Evolutionary conservation across 1,140 invertebrate genomes (phyloP).

Genomic region (Schmidtea mediterranea): DNA sequence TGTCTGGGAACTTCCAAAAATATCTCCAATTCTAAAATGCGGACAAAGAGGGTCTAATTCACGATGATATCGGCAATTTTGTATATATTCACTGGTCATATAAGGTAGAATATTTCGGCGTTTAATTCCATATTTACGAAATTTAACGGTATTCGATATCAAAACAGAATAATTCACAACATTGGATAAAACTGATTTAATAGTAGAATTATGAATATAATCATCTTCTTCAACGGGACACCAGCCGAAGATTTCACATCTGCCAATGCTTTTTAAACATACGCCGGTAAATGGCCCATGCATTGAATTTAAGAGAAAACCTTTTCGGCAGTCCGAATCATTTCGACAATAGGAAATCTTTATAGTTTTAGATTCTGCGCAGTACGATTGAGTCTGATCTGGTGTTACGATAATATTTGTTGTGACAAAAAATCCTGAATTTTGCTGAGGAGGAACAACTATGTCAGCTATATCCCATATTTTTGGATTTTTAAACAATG

Average conservation of each 20-base stretch:
- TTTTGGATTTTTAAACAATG: too few relatives aligned
- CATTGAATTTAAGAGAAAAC: constrained; percentile 6
- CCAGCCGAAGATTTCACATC: constrained; percentile 31
- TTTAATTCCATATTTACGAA: constrained; percentile 25
- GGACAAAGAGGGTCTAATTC: constrained; percentile 25
- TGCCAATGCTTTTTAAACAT: constrained; percentile 18
- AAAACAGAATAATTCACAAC: constrained; percentile 29
- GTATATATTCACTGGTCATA: constrained; percentile 19
- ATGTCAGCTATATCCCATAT: constrained; percentile 33
- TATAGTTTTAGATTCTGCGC: constrained; percentile 25
- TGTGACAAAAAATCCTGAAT: constrained; percentile 32
- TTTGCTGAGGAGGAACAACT: constrained; percentile 31
- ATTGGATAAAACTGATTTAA: not conserved
- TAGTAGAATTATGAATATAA: not conserved
- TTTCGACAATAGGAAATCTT: constrained; percentile 11
- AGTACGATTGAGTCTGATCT: constrained; percentile 24
- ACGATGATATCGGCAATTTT: constrained; percentile 26
- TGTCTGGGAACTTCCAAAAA: constrained; percentile 20
- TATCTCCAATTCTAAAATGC: constrained; percentile 28
- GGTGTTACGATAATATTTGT: constrained; percentile 33
- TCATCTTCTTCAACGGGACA: constrained; percentile 30
- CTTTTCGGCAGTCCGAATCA: constrained; percentile 13
- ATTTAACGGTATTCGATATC: constrained; percentile 33
- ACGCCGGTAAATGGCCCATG: constrained; percentile 27
- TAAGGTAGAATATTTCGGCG: constrained; percentile 27